Conservation (phyloP, 1,140 invertebrate genomes). For the Cataglyphis hispanica region DNA sequence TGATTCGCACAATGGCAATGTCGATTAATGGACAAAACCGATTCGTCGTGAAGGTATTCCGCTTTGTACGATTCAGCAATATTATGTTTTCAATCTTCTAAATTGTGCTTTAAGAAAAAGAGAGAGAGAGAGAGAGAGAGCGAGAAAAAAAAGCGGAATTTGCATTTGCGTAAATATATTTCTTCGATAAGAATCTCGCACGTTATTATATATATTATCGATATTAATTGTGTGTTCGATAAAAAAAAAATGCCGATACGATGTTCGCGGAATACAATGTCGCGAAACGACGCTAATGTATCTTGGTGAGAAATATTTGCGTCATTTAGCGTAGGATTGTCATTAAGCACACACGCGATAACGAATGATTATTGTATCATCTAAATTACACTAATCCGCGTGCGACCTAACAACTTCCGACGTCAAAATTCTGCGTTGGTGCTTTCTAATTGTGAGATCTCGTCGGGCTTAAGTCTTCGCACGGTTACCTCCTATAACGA, state of each 20-base stretch:
- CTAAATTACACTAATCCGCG: slow-evolving; percentile 56
- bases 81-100: neutral
- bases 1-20: slow-evolving; percentile 9
- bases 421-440: slow-evolving; percentile 68
- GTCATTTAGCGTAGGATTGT: neutral
- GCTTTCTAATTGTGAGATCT: slow-evolving; percentile 73
- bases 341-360: slow-evolving; percentile 26
- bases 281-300: slow-evolving; percentile 15
- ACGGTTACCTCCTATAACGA: slow-evolving; percentile 68
- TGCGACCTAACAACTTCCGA: slow-evolving; percentile 50
- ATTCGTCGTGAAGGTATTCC: neutral
- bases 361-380: slow-evolving; percentile 59
- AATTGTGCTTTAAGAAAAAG: neutral
- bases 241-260: neutral
- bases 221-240: neutral
- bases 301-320: slow-evolving; percentile 1
- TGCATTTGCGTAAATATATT: neutral
- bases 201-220: neutral
- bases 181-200: neutral
- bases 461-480: slow-evolving; percentile 60
- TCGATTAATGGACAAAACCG: neutral
- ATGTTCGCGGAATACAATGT: neutral
- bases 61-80: neutral
- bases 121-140: too few species aligned
- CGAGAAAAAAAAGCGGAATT: too few species aligned